A percentile compares a stretch with the other conserved stretches of the same genome.
Evolutionary conservation across 2,113 vertebrate genomes (phyloP).

Genomic region (Crotalus helleri): DNA sequence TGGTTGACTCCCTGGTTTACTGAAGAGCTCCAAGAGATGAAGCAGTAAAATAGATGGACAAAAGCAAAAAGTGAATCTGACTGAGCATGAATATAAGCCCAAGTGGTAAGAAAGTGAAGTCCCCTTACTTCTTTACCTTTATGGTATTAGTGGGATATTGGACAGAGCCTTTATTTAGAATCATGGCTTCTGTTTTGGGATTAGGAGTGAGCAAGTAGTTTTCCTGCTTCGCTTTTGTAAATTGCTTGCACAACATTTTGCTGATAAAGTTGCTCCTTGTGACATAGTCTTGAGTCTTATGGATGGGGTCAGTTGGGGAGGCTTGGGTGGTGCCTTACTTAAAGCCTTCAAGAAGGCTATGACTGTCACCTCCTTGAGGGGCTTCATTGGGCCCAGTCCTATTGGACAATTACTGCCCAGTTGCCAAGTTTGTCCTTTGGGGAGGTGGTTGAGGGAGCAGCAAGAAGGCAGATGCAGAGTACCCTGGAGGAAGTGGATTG

Average conservation of each 20-base stretch:
- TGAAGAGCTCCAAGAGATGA: neutral
- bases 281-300: neutral
- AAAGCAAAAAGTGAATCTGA: neutral
- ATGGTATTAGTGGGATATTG: neutral
- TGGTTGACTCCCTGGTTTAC: neutral
- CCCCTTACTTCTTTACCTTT: neutral
- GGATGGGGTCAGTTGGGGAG: neutral
- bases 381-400: neutral
- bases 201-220: neutral
- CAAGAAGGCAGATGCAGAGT: neutral
- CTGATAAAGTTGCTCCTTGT: neutral
- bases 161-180: neutral
- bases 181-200: neutral
- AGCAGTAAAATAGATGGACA: neutral
- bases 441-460: neutral
- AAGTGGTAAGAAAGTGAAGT: neutral
- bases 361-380: neutral
- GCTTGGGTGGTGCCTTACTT: neutral
- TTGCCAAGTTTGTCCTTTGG: neutral
- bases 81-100: neutral
- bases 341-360: neutral
- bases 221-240: neutral
- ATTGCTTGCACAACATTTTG: neutral
- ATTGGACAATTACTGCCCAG: neutral
- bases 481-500: neutral